phyloP scores from a whole-genome alignment of 1,140 invertebrate species.

The Druon quercuslanigerum region DNA sequence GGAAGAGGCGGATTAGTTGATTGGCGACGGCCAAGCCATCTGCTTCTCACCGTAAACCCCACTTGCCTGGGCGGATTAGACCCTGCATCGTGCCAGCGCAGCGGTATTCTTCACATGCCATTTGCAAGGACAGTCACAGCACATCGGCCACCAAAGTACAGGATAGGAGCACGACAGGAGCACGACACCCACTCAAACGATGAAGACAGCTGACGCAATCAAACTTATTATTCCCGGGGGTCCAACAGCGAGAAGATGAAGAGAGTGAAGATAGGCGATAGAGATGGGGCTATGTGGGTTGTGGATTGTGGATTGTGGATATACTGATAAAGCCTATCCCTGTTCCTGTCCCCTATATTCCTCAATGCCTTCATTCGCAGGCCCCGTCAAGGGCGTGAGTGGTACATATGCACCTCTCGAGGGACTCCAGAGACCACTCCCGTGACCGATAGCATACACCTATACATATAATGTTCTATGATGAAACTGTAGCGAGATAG shows the following conservation, averaged over 20 bases:
- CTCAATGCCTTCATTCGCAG: constrained; percentile 27
- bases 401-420: constrained; percentile 17
- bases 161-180: constrained; percentile 10
- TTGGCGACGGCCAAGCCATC: constrained; percentile 21
- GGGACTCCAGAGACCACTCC: constrained; percentile 22
- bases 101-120: constrained; percentile 25
- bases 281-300: background rate
- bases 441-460: background rate
- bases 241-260: background rate
- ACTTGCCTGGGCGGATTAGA: constrained; percentile 8
- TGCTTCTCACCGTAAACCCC: constrained; percentile 15
- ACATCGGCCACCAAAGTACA: background rate
- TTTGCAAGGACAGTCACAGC: background rate
- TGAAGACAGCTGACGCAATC: constrained; percentile 30
- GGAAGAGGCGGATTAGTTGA: constrained; percentile 16
- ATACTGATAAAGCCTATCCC: background rate
- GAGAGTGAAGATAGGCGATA: background rate
- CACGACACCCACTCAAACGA: constrained; percentile 20
- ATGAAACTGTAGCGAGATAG: background rate
- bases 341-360: background rate
- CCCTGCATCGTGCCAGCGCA: background rate
- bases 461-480: background rate
- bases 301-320: background rate
- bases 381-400: constrained; percentile 7
- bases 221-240: constrained; percentile 25